Evolutionary conservation across 2,888 invertebrate species (phyloP), one percentile per base, ranked within the genome.

Genomic region (Drosophila fungiperda): DNA sequence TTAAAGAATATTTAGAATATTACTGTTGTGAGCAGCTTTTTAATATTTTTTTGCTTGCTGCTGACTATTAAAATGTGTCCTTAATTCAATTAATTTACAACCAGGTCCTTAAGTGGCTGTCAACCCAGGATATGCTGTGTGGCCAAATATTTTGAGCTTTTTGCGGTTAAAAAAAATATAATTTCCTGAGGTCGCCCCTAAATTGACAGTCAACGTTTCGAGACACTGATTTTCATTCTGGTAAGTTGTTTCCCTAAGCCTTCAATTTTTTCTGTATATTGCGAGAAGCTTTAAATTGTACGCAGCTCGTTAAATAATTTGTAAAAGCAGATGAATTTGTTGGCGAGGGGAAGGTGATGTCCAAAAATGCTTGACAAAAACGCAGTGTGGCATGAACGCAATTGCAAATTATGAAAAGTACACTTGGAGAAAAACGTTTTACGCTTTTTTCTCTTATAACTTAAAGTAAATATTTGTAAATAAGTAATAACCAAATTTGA

Each of bases 61-160:
- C 20, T 57, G 29, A 15, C 29, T 17, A 2, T 42, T 20, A 42
- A 42, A 20, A 57, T 29, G 54, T 67, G 52, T 55, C 48, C 81
- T 65, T 74, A 90, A 90, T 90, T 90, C 86, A 87, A 89, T 86
- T 86, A 85, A 88, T 76, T 85, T 73, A 26, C 40, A 59, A 65
- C 62, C 59, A 54, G 53, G 55, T 69, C 66, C 83, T 75, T 73
- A 80, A 80, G 74, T 72, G 85, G 80, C 78, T 61, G 38, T 55
- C 58, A 54, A 11, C n/a, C 38, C 62, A 69, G 83, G 64, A 78
- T 65, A 67, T 73, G 68, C 73, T 63, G 67, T 57, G 73, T 52
- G 81, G 68, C 75, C 71, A 81, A 85, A 77, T 74, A 83, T 88
- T 40, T 45, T 40, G 68, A 61, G 70, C 55, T 71, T 76, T 73